A percentile compares a stretch with the other conserved stretches of the same genome.
phyloP scores from a whole-genome alignment of 2,113 vertebrate species.

The Uria lomvia region DNA sequence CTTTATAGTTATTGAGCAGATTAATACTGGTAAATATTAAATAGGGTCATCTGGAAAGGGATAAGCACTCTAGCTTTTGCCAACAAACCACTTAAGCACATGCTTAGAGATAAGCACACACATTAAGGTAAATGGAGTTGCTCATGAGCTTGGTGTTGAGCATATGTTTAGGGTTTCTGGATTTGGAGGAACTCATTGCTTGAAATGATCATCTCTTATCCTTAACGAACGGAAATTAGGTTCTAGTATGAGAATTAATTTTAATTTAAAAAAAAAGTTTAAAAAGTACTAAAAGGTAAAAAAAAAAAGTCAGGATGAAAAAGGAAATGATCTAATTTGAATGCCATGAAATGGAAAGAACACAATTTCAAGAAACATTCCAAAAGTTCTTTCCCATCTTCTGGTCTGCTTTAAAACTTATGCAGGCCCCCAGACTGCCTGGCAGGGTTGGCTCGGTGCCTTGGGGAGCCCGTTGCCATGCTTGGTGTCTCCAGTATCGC shows the following conservation, averaged over 20 bases:
- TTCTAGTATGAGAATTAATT: background rate
- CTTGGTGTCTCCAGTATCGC: rapidly evolving
- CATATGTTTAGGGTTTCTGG: background rate
- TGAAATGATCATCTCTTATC: background rate
- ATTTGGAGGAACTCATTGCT: background rate
- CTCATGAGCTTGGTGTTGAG: background rate
- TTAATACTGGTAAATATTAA: slow-evolving; percentile 26
- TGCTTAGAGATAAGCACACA: background rate
- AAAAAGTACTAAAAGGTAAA: background rate
- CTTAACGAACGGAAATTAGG: background rate
- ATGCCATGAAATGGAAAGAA: background rate
- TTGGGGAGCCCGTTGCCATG: rapidly evolving
- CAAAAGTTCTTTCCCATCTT: background rate
- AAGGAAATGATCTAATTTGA: background rate
- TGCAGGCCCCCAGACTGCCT: background rate
- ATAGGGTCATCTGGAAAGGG: slow-evolving; percentile 7
- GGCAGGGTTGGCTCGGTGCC: too few species aligned
- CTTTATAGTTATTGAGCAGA: background rate
- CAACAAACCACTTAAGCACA: slow-evolving; percentile 40
- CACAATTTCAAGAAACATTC: background rate
- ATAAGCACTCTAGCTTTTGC: background rate
- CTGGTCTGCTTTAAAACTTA: background rate
- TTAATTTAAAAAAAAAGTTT: background rate
- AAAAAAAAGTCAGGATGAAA: background rate
- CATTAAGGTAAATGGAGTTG: background rate